phyloP scores from a whole-genome alignment of 2,888 invertebrate genomes.

The Adelphocoris suturalis region DNA sequence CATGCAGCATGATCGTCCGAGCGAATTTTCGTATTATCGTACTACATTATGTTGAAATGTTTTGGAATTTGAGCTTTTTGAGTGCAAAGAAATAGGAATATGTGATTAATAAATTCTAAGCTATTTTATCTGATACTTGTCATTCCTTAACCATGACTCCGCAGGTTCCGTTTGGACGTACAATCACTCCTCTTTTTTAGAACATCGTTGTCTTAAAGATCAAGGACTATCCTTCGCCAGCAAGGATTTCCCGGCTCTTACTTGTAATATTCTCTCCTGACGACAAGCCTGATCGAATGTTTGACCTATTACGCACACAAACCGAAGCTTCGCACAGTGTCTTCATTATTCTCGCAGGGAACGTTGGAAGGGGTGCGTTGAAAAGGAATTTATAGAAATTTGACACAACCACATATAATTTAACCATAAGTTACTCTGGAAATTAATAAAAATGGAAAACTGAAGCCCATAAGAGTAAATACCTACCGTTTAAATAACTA shows the following conservation, averaged over 20 bases:
- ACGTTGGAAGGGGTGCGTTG: background rate
- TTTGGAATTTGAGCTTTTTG: too few species aligned
- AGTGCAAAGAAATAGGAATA: too few species aligned
- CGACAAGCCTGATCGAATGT: background rate
- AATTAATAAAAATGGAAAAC: too few species aligned
- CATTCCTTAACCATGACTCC: background rate
- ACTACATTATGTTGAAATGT: too few species aligned
- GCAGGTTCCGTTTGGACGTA: background rate
- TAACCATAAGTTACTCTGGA: too few species aligned
- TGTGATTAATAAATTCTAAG: background rate
- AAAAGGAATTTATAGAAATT: too few species aligned
- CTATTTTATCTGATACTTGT: background rate
- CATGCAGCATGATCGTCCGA: too few species aligned
- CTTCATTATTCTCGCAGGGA: background rate
- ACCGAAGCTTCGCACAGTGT: background rate
- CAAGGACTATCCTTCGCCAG: constrained; percentile 1
- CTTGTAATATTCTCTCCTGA: background rate
- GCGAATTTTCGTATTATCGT: too few species aligned
- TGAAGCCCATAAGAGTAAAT: too few species aligned
- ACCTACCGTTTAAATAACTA: too few species aligned
- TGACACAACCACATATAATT: too few species aligned
- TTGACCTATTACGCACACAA: background rate
- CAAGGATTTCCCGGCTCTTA: background rate
- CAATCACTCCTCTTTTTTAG: background rate
- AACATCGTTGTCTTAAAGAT: constrained; percentile 11